Base-by-base conservation (phyloP, 2,888 invertebrate genomes). In the Diarsia brunnea region DNA sequence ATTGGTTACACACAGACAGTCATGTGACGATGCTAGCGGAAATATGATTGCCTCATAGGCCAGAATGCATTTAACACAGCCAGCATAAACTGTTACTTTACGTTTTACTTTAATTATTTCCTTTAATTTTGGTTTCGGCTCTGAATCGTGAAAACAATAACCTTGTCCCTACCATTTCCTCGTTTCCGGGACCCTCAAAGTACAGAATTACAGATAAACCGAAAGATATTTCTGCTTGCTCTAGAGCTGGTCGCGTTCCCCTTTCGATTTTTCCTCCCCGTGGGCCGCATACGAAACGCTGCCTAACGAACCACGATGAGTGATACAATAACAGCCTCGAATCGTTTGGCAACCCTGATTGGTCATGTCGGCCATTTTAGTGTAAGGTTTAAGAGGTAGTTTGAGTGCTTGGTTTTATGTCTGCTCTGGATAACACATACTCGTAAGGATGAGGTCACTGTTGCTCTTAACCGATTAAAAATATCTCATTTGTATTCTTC, bases 221-320 rank as follows among this genome's bases (percentile, higher is more conserved):
- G 12, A 24, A 61, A 75, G 14, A 60, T 63, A 71, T 75, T 81
- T 63, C 65, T 24, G 12, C 47, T 31, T 53, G 24, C 55, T 27
- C 63, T 14, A 69, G 75, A 63, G 67, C 49, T 55, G 47, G 61
- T 71, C 78, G 78, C 78, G 67, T 82, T 21, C 58, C 51, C 63
- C 64, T 71, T 73, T 64, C 58, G 51, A 63, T 55, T 53, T 27
- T 53, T 27, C 58, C n/a, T 64, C 24, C 49, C 66, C 60, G 77
- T 72, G 71, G n/a, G 21, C 19, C 43, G 83, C 69, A 82, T 82
- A 78, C 73, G 45, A 69, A 78, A 49, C 73, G n/a, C 24, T 61
- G 2, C 27, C 51, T 49, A 61, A 65, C 68, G 53, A 61, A 72
- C 43, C 21, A 21, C 64, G 43, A 82, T 53, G 47, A 69, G 65